phyloP scores from a whole-genome alignment of 2,113 vertebrate genomes.

The Antigone vipio region DNA sequence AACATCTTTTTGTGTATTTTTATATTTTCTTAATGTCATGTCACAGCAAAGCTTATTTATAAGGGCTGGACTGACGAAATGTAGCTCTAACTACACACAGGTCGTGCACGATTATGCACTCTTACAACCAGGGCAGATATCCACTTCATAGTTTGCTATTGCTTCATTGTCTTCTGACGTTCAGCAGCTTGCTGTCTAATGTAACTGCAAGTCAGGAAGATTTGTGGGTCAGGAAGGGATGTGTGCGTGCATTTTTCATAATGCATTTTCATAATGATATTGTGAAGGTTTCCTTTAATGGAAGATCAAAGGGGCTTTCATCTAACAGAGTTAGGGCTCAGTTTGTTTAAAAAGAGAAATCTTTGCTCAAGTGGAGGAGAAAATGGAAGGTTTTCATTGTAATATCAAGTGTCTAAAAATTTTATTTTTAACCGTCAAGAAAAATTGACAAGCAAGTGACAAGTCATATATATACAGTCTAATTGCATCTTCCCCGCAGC shows the following conservation, averaged over 20 bases:
- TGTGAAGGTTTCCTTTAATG: slow-evolving; percentile 61
- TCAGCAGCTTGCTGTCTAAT: slow-evolving; percentile 51
- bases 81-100: neutral
- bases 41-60: neutral
- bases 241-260: slow-evolving; percentile 48
- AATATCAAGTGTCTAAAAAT: slow-evolving; percentile 55
- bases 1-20: neutral
- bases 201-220: slow-evolving; percentile 41
- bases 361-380: neutral
- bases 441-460: slow-evolving; percentile 69
- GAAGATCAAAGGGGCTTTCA: slow-evolving; percentile 67
- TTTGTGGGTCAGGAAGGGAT: slow-evolving; percentile 47
- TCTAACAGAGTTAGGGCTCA: slow-evolving; percentile 44
- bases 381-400: slow-evolving; percentile 57
- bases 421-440: slow-evolving; percentile 51
- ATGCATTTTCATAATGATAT: slow-evolving; percentile 60
- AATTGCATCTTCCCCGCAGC: slow-evolving; percentile 45
- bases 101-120: neutral
- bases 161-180: slow-evolving; percentile 8
- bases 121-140: neutral
- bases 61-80: neutral
- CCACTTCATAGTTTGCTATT: neutral
- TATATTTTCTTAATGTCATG: neutral
- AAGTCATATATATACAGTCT: slow-evolving; percentile 47
- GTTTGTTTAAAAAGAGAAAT: slow-evolving; percentile 50